Evolutionary conservation across 2,113 vertebrate species (phyloP).

Genomic region (Pluvianellus socialis): DNA sequence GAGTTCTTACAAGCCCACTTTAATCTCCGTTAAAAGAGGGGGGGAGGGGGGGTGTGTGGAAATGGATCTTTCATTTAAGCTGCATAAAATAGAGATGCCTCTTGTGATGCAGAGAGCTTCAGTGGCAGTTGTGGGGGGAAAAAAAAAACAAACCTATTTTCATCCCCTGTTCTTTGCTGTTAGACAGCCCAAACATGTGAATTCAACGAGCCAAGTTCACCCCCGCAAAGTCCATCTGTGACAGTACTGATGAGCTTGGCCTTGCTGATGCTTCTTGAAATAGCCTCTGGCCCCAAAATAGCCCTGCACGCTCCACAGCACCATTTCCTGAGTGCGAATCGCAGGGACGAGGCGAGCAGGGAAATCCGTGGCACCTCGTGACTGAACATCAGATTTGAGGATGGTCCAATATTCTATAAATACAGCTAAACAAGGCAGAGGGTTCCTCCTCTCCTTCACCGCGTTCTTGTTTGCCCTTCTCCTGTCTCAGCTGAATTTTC

Average conservation of each 20-base stretch:
- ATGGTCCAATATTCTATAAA: conserved; percentile 20
- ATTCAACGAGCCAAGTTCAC: background rate
- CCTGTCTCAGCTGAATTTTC: conserved; percentile 48
- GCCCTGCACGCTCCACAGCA: background rate
- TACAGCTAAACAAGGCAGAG: background rate
- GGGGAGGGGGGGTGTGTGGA: no score
- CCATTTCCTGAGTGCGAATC: background rate
- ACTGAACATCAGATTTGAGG: background rate
- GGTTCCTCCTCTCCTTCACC: background rate
- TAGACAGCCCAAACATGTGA: background rate
- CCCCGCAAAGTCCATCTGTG: background rate
- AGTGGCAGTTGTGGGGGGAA: background rate
- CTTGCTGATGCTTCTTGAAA: background rate
- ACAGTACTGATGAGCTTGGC: background rate
- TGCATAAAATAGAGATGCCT: background rate
- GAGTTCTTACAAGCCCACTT: background rate
- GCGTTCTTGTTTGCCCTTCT: background rate
- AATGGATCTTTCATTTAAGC: background rate
- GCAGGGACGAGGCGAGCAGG: rapidly evolving
- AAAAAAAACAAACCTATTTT: rapidly evolving
- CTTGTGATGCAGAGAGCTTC: background rate
- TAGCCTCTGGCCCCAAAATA: background rate
- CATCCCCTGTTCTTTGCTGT: background rate
- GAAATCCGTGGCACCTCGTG: background rate
- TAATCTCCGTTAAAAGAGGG: background rate